phyloP scores from a whole-genome alignment of 2,888 invertebrate species.

The Drosophila bunnanda region DNA sequence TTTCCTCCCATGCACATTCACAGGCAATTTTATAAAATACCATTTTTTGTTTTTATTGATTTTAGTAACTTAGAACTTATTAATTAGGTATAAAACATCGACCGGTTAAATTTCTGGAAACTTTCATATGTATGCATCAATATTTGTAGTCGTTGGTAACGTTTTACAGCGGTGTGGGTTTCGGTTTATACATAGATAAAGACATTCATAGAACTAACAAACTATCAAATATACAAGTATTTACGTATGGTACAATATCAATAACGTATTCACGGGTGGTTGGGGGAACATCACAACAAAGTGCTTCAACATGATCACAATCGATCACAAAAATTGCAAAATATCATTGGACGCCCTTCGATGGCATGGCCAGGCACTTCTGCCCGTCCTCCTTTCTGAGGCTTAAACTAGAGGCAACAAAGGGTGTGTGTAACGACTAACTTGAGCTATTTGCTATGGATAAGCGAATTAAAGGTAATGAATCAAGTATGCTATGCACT shows the following conservation, averaged over 20 bases:
- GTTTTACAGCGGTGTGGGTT: conserved; percentile 53
- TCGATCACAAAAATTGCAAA: conserved; percentile 34
- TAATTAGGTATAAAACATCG: conserved; percentile 61
- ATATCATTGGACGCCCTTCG: conserved; percentile 34
- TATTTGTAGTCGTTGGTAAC: conserved; percentile 66
- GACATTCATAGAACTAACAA: conserved; percentile 20
- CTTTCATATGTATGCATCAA: conserved; percentile 21
- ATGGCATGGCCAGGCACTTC: conserved; percentile 14
- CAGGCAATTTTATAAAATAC: conserved; percentile 20
- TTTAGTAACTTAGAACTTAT: conserved; percentile 31
- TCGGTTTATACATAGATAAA: conserved; percentile 22
- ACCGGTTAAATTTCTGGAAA: conserved; percentile 46
- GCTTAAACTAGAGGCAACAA: conserved; percentile 34
- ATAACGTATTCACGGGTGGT: conserved; percentile 53
- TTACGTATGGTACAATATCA: conserved; percentile 57
- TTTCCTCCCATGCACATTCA: not conserved
- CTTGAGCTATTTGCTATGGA: conserved; percentile 35
- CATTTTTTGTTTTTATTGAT: conserved; percentile 30
- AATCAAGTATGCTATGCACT: conserved; percentile 56
- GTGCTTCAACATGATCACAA: conserved; percentile 44
- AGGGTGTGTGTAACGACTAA: conserved; percentile 24
- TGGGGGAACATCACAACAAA: conserved; percentile 41
- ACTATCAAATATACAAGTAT: conserved; percentile 24
- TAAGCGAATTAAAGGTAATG: conserved; percentile 20
- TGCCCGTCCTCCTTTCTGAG: not conserved